phyloP scores from a whole-genome alignment of 2,797 vertebrate species.

The Tachyglossus aculeatus region DNA sequence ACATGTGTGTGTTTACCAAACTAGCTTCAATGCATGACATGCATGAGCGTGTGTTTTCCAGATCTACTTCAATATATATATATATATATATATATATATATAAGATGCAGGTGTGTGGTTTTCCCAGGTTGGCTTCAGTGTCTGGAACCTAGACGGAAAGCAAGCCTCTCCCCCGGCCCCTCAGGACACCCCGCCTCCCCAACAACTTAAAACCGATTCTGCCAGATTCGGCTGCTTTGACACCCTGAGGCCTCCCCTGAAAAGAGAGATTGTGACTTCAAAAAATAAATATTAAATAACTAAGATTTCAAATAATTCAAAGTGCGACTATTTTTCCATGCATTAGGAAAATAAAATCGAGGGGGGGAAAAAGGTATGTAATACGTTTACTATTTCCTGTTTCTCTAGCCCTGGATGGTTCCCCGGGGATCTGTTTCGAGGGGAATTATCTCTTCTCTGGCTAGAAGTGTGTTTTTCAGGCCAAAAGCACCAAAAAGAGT shows the following conservation, averaged over 20 bases:
- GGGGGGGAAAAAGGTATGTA: constrained; percentile 75
- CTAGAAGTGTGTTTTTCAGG: constrained; percentile 69
- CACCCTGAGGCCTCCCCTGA: constrained; percentile 14
- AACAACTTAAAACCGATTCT: too few relatives aligned
- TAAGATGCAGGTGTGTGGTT: too few relatives aligned
- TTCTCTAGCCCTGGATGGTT: constrained; percentile 64
- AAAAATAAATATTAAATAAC: constrained; percentile 65
- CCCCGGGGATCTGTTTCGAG: constrained; percentile 64
- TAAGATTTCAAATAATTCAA: constrained; percentile 56
- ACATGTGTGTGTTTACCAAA: too few relatives aligned
- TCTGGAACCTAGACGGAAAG: background rate
- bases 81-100: too few relatives aligned
- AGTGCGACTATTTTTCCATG: constrained; percentile 57
- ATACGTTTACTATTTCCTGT: constrained; percentile 90
- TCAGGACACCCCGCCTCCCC: too few relatives aligned
- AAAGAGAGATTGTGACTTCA: constrained; percentile 45
- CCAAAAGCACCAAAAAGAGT: constrained; percentile 82
- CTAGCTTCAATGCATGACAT: too few relatives aligned
- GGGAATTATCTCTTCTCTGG: constrained; percentile 81
- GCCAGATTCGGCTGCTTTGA: constrained; percentile 16
- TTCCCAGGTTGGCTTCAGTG: background rate
- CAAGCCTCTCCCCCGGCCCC: too few relatives aligned
- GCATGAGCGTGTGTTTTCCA: too few relatives aligned
- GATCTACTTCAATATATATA: too few relatives aligned
- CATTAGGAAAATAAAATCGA: constrained; percentile 66